Conservation (phyloP, 1,140 invertebrate genomes). For the Physella acuta region DNA sequence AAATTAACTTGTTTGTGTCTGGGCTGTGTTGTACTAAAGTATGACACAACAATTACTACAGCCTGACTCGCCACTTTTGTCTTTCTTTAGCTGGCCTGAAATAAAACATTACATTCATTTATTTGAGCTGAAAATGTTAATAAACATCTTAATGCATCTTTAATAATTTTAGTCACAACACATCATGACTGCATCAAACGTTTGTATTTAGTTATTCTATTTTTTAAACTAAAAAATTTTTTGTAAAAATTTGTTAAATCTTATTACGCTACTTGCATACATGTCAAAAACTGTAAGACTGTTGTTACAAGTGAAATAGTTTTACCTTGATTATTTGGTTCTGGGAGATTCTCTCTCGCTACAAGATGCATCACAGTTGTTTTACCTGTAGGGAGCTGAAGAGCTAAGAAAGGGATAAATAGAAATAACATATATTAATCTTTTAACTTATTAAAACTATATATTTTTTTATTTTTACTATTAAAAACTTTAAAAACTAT, state of each 20-base stretch:
- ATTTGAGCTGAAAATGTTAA: neutral
- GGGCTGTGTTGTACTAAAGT: conserved; percentile 45
- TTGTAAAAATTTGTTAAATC: neutral
- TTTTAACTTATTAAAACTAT: too few species aligned
- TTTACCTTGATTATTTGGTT: conserved; percentile 95
- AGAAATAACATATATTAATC: too few species aligned
- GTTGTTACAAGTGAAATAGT: too few species aligned
- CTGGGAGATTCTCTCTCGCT: conserved; percentile 96
- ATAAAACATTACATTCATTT: conserved; percentile 24
- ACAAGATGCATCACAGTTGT: conserved; percentile 99
- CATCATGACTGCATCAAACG: neutral
- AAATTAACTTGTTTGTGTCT: too few species aligned
- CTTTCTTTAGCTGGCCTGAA: conserved; percentile 58
- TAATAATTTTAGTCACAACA: neutral
- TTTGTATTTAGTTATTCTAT: neutral
- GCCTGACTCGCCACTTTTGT: conserved; percentile 56
- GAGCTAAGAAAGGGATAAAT: conserved; percentile 65
- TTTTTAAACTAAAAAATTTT: neutral
- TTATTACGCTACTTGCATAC: neutral
- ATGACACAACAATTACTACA: conserved; percentile 58
- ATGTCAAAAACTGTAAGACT: neutral
- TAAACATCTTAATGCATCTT: neutral
- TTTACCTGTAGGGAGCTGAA: conserved; percentile 92
- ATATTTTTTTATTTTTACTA: neutral
- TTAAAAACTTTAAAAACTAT: neutral